Percentiles rank a stretch among this genome's conserved stretches.
Conservation (phyloP, 2,113 vertebrate genomes). For the Lepus americanus region DNA sequence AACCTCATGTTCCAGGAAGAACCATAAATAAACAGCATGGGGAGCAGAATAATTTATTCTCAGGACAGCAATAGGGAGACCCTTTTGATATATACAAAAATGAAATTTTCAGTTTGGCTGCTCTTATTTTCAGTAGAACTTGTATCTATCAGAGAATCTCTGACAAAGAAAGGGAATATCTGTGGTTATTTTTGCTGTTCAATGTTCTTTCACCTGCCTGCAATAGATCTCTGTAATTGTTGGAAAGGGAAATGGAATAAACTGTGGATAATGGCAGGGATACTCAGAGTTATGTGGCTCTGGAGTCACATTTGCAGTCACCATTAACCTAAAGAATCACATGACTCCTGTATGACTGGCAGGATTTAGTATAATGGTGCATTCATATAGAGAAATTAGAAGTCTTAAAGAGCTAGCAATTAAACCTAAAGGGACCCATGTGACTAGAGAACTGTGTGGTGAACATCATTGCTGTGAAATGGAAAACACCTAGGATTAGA, state of each 20-base stretch:
- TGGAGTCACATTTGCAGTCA: constrained; percentile 35
- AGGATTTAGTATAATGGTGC: neutral
- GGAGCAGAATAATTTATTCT: neutral
- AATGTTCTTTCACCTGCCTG: constrained; percentile 23
- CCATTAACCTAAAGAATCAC: constrained; percentile 59
- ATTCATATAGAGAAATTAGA: constrained; percentile 58
- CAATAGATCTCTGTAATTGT: constrained; percentile 30
- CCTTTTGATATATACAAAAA: neutral
- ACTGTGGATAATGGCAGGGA: constrained; percentile 28
- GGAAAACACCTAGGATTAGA: neutral
- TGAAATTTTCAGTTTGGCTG: neutral
- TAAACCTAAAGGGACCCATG: constrained; percentile 8
- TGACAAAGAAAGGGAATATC: neutral
- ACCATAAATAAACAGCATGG: neutral
- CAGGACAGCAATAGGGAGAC: neutral
- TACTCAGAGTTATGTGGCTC: constrained; percentile 52
- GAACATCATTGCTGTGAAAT: neutral
- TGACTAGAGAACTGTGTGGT: neutral
- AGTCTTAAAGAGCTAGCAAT: constrained; percentile 41
- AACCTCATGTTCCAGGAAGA: neutral
- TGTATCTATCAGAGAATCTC: neutral
- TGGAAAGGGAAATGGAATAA: constrained; percentile 54
- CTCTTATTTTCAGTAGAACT: constrained; percentile 32
- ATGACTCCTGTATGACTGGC: constrained; percentile 37
- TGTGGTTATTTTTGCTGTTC: neutral